phyloP scores from a whole-genome alignment of 2,797 vertebrate genomes.

The Adelosebastes latens region DNA sequence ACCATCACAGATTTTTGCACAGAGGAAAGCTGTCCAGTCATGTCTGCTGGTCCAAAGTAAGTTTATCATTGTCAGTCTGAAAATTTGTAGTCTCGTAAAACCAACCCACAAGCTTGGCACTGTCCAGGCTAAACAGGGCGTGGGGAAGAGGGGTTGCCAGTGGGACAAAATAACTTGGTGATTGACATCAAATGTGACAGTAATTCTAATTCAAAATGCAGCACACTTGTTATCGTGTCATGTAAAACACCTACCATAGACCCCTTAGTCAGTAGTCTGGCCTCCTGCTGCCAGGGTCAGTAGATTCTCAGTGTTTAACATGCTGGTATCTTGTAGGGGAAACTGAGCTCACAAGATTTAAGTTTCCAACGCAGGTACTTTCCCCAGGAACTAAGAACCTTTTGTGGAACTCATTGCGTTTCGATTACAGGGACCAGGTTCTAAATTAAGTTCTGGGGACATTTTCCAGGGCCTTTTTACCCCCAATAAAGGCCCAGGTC shows the following conservation, averaged over 20 bases:
- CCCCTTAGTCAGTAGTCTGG: not conserved
- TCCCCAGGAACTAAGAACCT: not conserved
- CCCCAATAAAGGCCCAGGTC: too few species aligned
- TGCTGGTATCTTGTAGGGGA: not conserved
- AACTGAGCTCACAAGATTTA: not conserved
- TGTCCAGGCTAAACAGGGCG: not conserved
- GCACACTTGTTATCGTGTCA: not conserved
- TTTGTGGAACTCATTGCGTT: not conserved
- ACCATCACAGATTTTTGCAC: slow-evolving; percentile 98
- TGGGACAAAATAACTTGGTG: not conserved
- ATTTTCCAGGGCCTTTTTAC: not conserved
- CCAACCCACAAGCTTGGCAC: too few species aligned
- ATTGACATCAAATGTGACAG: not conserved
- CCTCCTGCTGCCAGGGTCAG: not conserved
- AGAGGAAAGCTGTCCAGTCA: slow-evolving; percentile 94
- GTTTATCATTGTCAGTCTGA: slow-evolving; percentile 36
- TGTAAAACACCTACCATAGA: not conserved
- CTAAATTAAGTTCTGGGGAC: not conserved
- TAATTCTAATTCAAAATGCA: not conserved
- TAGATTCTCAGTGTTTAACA: not conserved
- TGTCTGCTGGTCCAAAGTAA: slow-evolving; percentile 99
- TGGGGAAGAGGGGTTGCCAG: not conserved
- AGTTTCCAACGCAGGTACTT: not conserved
- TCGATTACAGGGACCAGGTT: not conserved
- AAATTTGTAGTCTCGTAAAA: not conserved